Evolutionary conservation across 2,888 invertebrate species (phyloP), one percentile per base, ranked within the genome.

Genomic region (Papilio protenor): DNA sequence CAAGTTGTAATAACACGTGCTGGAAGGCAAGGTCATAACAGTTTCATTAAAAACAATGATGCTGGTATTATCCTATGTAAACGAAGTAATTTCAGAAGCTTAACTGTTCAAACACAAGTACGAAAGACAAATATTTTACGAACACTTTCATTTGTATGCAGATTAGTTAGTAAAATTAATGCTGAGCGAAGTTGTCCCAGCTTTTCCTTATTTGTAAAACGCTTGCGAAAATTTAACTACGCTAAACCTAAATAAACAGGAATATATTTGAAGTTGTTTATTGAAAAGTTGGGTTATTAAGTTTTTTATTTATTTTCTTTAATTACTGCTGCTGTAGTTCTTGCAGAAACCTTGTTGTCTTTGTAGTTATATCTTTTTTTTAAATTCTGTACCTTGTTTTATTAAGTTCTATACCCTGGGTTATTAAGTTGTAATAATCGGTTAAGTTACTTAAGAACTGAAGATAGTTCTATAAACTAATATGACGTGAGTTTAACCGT

Each of bases 151-250:
- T 69, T 69, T 45, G 40, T 45, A 69, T 69, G 66, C 18, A 69
- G n/a, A 69, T 69, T 45, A 69, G 66, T 69, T 45, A 66, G n/a
- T 69, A 69, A 69, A 69, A 69, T 69, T 69, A 69, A 69, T n/a
- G 66, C 66, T 69, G 21, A 69, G 18, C 66, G 40, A 69, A 21
- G 40, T 45, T 11, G 21, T 69, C 66, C 66, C 40, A 12, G 45
- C 40, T 69, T 45, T 69, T 45, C 45, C 45, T 45, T 18, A 21
- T 69, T 64, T 45, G n/a, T 45, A 69, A 45, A 21, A 69, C 45
- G 66, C n/a, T 21, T 69, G 45, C n/a, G 66, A 45, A 69, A n/a
- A 69, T 69, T 45, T 45, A 18, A 45, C 40, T 21, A 45, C 21
- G 11, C 21, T 21, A 45, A 45, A 45, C 40, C 66, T 45, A 69